phyloP scores from a whole-genome alignment of 1,140 invertebrate species.

The Pseudomyrmex flavicornis region DNA sequence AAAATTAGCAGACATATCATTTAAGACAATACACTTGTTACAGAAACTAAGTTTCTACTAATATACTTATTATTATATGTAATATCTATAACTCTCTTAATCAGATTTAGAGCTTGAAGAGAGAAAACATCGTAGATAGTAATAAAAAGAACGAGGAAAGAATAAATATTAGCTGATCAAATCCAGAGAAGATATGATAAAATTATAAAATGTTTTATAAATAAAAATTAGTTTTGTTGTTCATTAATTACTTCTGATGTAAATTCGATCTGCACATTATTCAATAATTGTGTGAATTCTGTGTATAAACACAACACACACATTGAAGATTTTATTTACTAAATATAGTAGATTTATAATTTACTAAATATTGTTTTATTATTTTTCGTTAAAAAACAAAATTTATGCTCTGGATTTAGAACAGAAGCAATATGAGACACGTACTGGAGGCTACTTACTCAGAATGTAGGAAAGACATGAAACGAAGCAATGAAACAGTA shows the following conservation, averaged over 20 bases:
- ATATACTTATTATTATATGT: conserved; percentile 81
- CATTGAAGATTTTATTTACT: too few species aligned
- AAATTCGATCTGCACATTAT: not conserved
- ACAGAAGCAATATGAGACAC: conserved; percentile 32
- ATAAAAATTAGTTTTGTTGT: conserved; percentile 8
- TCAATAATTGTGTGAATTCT: not conserved
- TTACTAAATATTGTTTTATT: not conserved
- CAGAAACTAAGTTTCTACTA: conserved; percentile 84
- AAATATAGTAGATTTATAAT: not conserved
- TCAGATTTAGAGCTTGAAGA: conserved; percentile 71
- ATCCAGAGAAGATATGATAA: conserved; percentile 61
- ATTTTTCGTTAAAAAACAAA: conserved; percentile 11
- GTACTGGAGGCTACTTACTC: conserved; percentile 80
- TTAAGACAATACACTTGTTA: conserved; percentile 85
- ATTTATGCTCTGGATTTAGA: conserved; percentile 62
- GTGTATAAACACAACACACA: not conserved
- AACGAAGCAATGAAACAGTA: conserved; percentile 84
- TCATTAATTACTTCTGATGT: conserved; percentile 3
- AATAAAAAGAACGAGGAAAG: conserved; percentile 44
- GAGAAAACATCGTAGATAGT: conserved; percentile 63
- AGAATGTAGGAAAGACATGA: conserved; percentile 77
- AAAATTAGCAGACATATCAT: conserved; percentile 86
- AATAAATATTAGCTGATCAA: conserved; percentile 45
- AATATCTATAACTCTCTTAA: conserved; percentile 73
- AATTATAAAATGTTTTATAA: not conserved